A percentile compares a stretch with the other conserved stretches of the same genome.
Evolutionary conservation across 2,113 vertebrate species (phyloP).

Genomic region (Delphinus delphis): DNA sequence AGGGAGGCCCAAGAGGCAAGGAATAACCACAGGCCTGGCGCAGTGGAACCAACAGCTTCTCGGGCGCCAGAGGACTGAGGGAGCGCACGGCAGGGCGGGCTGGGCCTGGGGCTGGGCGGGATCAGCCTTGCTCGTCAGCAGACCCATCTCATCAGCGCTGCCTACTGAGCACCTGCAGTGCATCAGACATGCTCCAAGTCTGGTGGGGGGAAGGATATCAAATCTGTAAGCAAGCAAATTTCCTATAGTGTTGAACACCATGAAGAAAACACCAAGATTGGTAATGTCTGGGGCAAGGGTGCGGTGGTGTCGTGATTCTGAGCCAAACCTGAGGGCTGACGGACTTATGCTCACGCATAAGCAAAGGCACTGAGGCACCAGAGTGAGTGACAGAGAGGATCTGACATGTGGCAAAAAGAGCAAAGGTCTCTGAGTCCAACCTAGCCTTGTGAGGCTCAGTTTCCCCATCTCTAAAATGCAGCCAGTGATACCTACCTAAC

Average conservation of each 20-base stretch:
- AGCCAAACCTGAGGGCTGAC: not conserved
- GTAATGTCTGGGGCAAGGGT: not conserved
- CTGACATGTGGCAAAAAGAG: not conserved
- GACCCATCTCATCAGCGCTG: not conserved
- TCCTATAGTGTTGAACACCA: not conserved
- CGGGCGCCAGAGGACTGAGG: not conserved
- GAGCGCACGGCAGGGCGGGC: accelerated
- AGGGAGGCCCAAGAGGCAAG: not conserved
- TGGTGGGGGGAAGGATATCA: not conserved
- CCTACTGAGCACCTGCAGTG: not conserved
- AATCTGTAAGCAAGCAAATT: not conserved
- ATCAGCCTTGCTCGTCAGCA: accelerated
- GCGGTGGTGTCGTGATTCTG: not conserved
- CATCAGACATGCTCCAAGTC: too few species aligned
- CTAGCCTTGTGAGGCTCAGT: not conserved
- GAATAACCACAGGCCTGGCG: not conserved
- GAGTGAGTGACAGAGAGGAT: not conserved
- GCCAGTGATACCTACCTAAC: not conserved
- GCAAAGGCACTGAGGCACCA: not conserved
- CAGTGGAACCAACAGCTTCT: not conserved
- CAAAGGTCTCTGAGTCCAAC: not conserved
- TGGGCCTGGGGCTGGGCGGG: not conserved
- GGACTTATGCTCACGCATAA: not conserved
- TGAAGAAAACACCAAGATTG: not conserved
- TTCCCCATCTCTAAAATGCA: not conserved